phyloP scores from a whole-genome alignment of 2,113 vertebrate species.

The Pygoscelis antarcticus region DNA sequence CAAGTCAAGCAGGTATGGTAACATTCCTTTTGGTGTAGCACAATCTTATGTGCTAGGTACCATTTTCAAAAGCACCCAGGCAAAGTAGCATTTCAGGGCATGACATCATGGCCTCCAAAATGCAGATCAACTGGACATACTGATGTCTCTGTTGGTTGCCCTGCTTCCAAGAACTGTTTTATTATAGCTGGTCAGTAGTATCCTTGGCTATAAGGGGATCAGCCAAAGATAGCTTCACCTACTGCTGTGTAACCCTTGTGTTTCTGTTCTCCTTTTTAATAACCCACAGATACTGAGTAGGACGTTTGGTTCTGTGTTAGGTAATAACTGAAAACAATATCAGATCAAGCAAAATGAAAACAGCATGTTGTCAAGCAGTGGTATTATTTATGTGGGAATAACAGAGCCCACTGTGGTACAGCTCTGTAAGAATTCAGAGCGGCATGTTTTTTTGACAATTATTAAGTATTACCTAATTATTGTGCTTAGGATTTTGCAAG shows the following conservation, averaged over 20 bases:
- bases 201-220: background rate
- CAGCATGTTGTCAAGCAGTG: background rate
- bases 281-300: background rate
- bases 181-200: background rate
- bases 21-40: slow-evolving; percentile 45
- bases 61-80: background rate
- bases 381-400: background rate
- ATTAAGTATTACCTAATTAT: background rate
- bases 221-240: background rate
- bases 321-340: background rate
- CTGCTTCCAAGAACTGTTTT: background rate
- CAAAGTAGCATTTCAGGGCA: background rate
- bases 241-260: background rate
- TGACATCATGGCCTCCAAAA: slow-evolving; percentile 27
- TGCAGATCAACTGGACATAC: background rate
- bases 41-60: slow-evolving; percentile 29
- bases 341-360: background rate
- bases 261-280: background rate
- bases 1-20: slow-evolving; percentile 47
- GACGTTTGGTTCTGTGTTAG: background rate
- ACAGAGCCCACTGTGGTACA: background rate
- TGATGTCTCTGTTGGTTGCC: background rate
- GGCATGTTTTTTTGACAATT: background rate
- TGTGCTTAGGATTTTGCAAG: background rate
- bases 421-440: background rate